Evolutionary conservation across 2,797 vertebrate species (phyloP), one percentile per base, ranked within the genome.

Genomic region (Myoxocephalus aenaeus): DNA sequence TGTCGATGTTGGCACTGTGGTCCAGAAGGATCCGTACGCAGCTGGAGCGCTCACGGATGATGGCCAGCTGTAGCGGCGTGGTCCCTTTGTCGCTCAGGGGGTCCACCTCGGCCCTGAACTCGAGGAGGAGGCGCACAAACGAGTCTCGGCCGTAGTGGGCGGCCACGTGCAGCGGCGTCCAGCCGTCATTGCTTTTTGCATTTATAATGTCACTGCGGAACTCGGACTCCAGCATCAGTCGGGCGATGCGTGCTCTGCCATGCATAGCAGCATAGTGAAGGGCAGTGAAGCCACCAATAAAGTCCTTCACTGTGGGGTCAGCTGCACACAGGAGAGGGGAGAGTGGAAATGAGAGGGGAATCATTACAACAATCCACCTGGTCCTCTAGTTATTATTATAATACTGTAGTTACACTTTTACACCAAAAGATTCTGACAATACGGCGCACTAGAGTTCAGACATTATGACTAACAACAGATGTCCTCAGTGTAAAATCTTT

Each of bases 211-310:
- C 98, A 44, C 96, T 94, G 40, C 97, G 94, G 70, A 96, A 96
- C 77, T 99, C 98, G 0, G 98, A 99, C 29, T 99, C 98, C 84
- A 99, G 83, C 97, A 99, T 99, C 36, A 99, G 92, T 59, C 98
- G 96, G 5, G 98, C 98, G 0, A 99, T 99, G 90, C 98, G 95
- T 0, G 98, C 97, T 70, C 98, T 95, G 89, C 98, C 98, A 0
- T 99, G 98, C 98, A 99, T 99, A 83, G 98, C 98, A 4, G 98
- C 98, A 1, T 99, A 99, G 80, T 99, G 98, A 66, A 99, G 96
- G 0, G 98, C 98, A 0, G 98, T 99, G 94, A 99, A 99, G 88
- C 98, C 98, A 6, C 98, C 98, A 3, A 99, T 99, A 77, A 99
- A 96, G 91, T 99, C 98, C 94, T 99, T 99, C 50, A 99, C 98